These are phyloP conservation scores for Zaprionus camerounensis DNA, from an alignment of 1,140 invertebrate species.

Conservation along the genomic window DNA sequence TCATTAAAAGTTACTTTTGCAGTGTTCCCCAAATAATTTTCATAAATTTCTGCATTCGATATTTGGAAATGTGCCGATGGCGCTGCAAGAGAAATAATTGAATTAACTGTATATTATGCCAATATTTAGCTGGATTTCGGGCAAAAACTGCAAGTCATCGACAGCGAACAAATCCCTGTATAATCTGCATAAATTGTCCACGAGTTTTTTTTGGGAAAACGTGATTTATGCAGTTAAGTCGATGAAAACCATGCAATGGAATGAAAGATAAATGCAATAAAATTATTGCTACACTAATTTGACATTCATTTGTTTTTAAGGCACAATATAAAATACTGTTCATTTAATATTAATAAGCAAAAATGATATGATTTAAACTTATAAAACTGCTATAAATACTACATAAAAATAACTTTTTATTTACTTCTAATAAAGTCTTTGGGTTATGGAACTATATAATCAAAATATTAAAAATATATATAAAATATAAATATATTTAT, in stretches of 20 bases:
- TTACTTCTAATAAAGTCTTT: too few species aligned
- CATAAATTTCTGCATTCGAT: constrained; percentile 15
- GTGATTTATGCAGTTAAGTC: constrained; percentile 9
- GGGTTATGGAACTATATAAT: too few species aligned
- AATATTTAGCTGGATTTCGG: constrained; percentile 3
- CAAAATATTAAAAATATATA: too few species aligned
- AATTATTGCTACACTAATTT: not conserved
- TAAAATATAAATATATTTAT: too few species aligned
- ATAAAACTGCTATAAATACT: too few species aligned
- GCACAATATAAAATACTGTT: not conserved
- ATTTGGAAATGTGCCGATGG: not conserved
- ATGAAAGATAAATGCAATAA: not conserved
- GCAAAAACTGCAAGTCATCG: constrained; percentile 5
- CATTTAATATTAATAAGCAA: too few species aligned
- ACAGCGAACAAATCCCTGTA: not conserved
- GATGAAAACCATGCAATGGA: not conserved
- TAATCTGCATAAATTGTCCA: constrained; percentile 26
- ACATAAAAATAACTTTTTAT: too few species aligned
- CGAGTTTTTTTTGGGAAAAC: not conserved
- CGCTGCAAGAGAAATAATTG: constrained; percentile 12
- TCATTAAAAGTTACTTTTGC: constrained; percentile 7
- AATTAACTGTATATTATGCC: constrained; percentile 19
- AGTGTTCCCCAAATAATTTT: constrained; percentile 14
- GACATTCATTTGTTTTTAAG: not conserved
- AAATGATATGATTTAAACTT: too few species aligned